phyloP scores from a whole-genome alignment of 37 sponge, comb jelly and placozoan species.

The Dysidea cf. avara region DNA sequence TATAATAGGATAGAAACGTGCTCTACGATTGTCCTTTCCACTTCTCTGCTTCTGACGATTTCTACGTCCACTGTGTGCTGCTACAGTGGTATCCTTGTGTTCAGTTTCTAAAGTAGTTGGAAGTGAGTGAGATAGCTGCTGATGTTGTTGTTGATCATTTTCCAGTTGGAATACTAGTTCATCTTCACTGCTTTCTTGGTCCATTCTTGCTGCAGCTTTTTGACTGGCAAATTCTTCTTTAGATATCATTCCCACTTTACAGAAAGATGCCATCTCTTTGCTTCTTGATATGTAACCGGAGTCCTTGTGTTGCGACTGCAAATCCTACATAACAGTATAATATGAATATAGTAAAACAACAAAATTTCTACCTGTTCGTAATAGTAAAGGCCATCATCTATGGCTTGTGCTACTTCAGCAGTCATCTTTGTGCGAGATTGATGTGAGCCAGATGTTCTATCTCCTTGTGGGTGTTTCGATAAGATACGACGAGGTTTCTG shows the following conservation, averaged over 20 bases:
- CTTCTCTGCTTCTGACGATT: no score
- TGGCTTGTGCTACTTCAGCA: slow-evolving; percentile 77
- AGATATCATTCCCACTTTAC: slow-evolving; percentile 65
- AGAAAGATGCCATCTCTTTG: slow-evolving; percentile 11
- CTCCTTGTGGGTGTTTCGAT: slow-evolving; percentile 64
- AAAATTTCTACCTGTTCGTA: slow-evolving; percentile 72
- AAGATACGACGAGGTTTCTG: slow-evolving; percentile 39
- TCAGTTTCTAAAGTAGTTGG: no score
- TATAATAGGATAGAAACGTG: slow-evolving; percentile 76
- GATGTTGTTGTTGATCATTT: neutral
- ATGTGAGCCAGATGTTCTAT: slow-evolving; percentile 57
- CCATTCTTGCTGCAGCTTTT: slow-evolving; percentile 23
- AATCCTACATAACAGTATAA: neutral
- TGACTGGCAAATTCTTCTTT: slow-evolving; percentile 76
- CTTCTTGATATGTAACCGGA: no score
- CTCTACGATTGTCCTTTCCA: neutral
- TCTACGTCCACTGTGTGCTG: no score
- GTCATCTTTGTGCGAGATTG: slow-evolving; percentile 61
- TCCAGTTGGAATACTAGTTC: slow-evolving; percentile 35
- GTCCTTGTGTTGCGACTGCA: neutral
- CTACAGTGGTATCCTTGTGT: no score
- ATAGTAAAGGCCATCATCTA: slow-evolving; percentile 93
- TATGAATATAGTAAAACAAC: no score
- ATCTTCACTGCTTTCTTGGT: slow-evolving; percentile 10
- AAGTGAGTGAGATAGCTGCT: no score